These are phyloP conservation scores for Halichoerus grypus DNA, from an alignment of 2,113 vertebrate genomes.

Conservation along the genomic window DNA sequence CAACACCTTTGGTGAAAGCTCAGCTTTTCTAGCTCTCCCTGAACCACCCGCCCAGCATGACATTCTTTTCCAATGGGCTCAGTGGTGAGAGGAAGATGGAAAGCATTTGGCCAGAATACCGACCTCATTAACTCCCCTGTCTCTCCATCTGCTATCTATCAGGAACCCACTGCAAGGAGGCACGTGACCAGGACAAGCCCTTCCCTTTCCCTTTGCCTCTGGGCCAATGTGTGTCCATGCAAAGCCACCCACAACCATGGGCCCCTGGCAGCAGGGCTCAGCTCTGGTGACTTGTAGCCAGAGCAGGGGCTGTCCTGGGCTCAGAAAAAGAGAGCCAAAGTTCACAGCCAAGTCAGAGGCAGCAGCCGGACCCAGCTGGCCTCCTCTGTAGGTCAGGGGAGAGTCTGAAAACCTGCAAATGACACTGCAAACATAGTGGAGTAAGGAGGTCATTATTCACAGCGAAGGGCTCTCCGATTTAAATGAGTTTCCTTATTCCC, in stretches of 20 bases:
- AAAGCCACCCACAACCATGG: not conserved
- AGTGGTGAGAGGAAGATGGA: conserved; percentile 81
- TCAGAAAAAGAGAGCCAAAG: conserved; percentile 26
- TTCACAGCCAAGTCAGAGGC: conserved; percentile 60
- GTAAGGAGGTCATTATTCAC: not conserved
- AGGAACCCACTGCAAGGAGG: conserved; percentile 66
- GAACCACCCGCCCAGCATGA: conserved; percentile 53
- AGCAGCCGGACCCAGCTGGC: conserved; percentile 34
- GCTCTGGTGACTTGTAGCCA: not conserved
- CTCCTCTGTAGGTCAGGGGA: not conserved
- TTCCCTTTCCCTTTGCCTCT: conserved; percentile 14
- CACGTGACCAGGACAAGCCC: conserved; percentile 80
- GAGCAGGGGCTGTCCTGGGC: not conserved
- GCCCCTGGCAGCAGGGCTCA: not conserved
- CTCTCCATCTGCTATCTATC: conserved; percentile 85
- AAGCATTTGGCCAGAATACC: conserved; percentile 82
- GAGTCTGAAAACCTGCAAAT: conserved; percentile 13
- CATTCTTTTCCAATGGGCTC: conserved; percentile 84
- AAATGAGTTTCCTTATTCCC: not conserved
- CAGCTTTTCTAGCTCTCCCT: conserved; percentile 64
- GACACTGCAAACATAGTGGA: not conserved
- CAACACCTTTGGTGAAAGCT: conserved; percentile 33
- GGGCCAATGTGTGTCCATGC: not conserved
- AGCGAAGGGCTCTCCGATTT: not conserved
- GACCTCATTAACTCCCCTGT: conserved; percentile 73